Conservation (phyloP, 2,888 invertebrate species). For the Germaria angustata region DNA sequence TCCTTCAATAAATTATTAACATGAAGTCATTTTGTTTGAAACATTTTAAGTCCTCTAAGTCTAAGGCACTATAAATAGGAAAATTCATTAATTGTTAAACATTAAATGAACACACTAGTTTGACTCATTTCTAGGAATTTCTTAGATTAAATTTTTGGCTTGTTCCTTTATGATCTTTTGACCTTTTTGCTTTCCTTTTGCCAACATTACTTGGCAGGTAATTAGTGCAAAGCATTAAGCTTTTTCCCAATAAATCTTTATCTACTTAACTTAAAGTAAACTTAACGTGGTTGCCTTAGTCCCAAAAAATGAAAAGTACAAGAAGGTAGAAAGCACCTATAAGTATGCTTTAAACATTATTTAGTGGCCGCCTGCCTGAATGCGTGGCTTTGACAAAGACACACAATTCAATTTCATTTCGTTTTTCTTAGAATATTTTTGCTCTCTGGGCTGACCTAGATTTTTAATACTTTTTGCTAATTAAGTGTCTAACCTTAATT, state of each 20-base stretch:
- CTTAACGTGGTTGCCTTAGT: background rate
- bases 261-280: background rate
- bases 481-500: slow-evolving; percentile 62
- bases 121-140: background rate
- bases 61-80: too few relatives aligned
- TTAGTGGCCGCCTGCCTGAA: background rate
- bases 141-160: background rate
- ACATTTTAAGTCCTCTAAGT: too few relatives aligned
- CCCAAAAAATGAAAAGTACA: background rate
- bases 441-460: background rate
- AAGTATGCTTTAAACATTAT: slow-evolving; percentile 14
- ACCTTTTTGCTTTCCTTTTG: background rate
- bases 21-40: too few relatives aligned
- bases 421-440: background rate
- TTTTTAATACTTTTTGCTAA: slow-evolving; percentile 30
- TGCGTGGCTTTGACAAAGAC: slow-evolving; percentile 20
- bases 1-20: too few relatives aligned
- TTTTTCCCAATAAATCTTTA: background rate
- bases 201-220: slow-evolving; percentile 24
- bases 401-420: background rate
- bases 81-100: too few relatives aligned
- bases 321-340: slow-evolving; percentile 49
- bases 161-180: background rate
- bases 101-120: too few relatives aligned
- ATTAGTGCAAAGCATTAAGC: slow-evolving; percentile 52